Evolutionary conservation across 2,888 invertebrate genomes (phyloP), one percentile per base, ranked within the genome.

Genomic region (Tachystola acroxantha): DNA sequence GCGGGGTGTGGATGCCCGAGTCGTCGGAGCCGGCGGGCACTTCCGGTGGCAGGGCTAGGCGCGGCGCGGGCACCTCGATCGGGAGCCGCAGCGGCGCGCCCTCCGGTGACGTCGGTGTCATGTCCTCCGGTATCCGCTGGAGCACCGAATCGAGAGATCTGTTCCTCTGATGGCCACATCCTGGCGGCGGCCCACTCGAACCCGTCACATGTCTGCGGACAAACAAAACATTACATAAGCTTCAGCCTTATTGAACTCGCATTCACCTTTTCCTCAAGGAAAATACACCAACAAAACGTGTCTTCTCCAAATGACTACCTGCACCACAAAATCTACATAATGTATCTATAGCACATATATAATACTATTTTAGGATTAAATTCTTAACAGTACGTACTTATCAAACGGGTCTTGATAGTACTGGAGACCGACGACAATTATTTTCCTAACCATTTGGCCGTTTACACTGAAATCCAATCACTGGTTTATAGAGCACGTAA

Each of bases 131-230:
- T 69, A 96, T 96, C 74, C 94, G 89, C 75, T 96, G 96, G 48
- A 96, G 89, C 42, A 95, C 96, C 40, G 96, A 96, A 76, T 96
- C 96, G 73, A 96, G 86, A 69, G 96, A 96, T 50, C 96, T 91
- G 88, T 96, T 96, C 58, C 96, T 91, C 80, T 96, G 96, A 73
- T 95, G 94, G 60, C 92, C 91, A 49, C 92, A 84, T 80, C 82
- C 85, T 45, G 82, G 73, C 33, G 84, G 80, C 72, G 84, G 84
- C 66, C 81, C 82, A 40, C 61, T 77, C 24, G 73, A 64, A 34
- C 76, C 75, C 63, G 80, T 81, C 82, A 85, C 82, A 76, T 86
- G 82, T 63, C 86, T 86, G 68, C 25, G 53, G 60, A 78, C 77
- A 84, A 77, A 62, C 42, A 57, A 47, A 60, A 53, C 54, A 46